phyloP scores from a whole-genome alignment of 2,113 vertebrate genomes.

The Gila orcuttii region DNA sequence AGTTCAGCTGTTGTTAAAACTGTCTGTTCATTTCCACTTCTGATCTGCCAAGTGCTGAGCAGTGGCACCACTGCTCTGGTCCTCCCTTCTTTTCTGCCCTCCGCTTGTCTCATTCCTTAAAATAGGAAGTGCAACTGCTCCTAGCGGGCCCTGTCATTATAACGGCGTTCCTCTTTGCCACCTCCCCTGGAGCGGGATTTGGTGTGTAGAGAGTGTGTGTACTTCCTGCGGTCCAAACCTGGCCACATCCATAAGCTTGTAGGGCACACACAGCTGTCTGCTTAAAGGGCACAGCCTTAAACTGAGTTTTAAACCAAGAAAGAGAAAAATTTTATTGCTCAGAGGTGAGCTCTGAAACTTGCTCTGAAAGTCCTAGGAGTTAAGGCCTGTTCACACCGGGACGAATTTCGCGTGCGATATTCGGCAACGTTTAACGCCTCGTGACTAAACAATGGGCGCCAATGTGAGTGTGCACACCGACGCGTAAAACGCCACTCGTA shows the following conservation, averaged over 20 bases:
- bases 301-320: background rate
- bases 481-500: no score
- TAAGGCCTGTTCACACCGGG: no score
- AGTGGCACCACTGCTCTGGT: slow-evolving; percentile 19
- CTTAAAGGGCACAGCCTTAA: slow-evolving; percentile 5
- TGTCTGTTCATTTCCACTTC: slow-evolving; percentile 26
- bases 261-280: slow-evolving; percentile 34
- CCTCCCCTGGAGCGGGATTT: slow-evolving; percentile 42
- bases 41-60: slow-evolving; percentile 26
- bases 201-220: slow-evolving; percentile 17
- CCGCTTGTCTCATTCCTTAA: background rate
- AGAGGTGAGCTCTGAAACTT: background rate
- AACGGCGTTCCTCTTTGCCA: slow-evolving; percentile 53
- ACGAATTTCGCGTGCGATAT: no score
- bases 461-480: no score
- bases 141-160: slow-evolving; percentile 60
- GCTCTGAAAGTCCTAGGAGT: background rate
- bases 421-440: no score
- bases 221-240: slow-evolving; percentile 28
- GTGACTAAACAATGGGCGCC: no score
- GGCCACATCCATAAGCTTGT: slow-evolving; percentile 42
- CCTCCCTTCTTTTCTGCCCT: slow-evolving; percentile 1
- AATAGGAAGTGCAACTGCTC: slow-evolving; percentile 45
- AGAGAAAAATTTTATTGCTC: background rate
- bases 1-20: slow-evolving; percentile 25